Evolutionary conservation across 2,888 invertebrate genomes (phyloP).

Genomic region (Malthinus flaveolus): DNA sequence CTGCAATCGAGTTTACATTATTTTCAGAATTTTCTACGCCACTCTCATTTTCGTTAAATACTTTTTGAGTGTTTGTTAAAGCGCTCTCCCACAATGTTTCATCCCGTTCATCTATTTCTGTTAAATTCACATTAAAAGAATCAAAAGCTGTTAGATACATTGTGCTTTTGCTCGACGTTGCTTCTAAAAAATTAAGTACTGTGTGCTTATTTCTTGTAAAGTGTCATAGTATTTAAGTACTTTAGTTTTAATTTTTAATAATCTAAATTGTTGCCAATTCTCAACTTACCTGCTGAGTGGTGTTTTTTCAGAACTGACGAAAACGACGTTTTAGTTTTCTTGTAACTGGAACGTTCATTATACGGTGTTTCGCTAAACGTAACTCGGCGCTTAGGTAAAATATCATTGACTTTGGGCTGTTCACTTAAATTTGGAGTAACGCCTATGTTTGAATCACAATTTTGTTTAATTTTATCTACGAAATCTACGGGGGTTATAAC

Average conservation of each 20-base stretch:
- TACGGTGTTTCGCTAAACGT: constrained; percentile 44
- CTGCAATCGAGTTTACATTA: not conserved
- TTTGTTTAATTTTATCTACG: constrained; percentile 10
- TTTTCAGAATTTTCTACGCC: not conserved
- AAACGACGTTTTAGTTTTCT: not conserved
- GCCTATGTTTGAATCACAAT: not conserved
- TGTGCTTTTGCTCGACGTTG: not conserved
- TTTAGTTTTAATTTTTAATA: not conserved
- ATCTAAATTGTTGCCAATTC: too few species aligned
- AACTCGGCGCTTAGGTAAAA: constrained; percentile 38
- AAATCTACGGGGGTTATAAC: constrained; percentile 39
- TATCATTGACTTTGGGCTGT: constrained; percentile 24
- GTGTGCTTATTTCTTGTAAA: too few species aligned
- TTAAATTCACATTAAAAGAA: not conserved
- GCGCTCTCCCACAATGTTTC: not conserved
- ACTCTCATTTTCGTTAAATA: not conserved
- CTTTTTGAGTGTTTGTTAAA: too few species aligned
- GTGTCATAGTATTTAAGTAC: too few species aligned
- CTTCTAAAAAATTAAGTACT: not conserved
- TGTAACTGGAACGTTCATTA: constrained; percentile 1
- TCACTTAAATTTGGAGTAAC: constrained; percentile 5
- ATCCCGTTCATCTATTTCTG: not conserved
- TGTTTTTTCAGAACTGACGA: not conserved
- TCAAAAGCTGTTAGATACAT: not conserved
- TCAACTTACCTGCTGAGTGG: not conserved